Base-by-base conservation (phyloP, 37 sponge, comb jelly and placozoan genomes). In the Lycopodina hypogea region DNA sequence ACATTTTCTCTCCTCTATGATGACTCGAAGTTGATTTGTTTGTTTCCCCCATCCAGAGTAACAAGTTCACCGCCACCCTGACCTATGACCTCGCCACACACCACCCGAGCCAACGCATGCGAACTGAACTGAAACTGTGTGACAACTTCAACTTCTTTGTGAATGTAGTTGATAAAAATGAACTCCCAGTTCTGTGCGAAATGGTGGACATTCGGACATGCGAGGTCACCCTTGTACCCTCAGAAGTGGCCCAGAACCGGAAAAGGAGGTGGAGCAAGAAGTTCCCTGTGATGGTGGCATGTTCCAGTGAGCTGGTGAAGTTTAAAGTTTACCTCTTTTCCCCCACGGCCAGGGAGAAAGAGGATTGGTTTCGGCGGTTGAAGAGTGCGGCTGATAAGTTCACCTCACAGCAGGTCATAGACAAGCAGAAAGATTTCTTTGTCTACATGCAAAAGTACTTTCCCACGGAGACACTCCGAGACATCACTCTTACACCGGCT, bases 221-320 rank as follows among this genome's bases (percentile, higher is more conserved):
- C 32, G 57, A 35, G 38, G 50, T 91, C 9, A 48, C 35, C 28
- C 37, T 87, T 21, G 81, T 79, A 12, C 92, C 92, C 24, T 53
- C 74, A 9, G 87, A 86, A 21, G 84, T 91, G 34, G 87, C 87
- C 8, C 36, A 70, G 42, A 86, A 91, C 35, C 58, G 93, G 34
- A 94, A 87, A 68, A 68, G 89, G 39, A 74, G 91, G 12, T 94
- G 90, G 90, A 90, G 88, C 63, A 94, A 94, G 75, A 94, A 94
- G 75, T 94, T 76, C 56, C 94, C 94, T 24, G 84, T 94, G 15
- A 9, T 72, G 19, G 39, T 91, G 32, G 26, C 56, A 15, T 75
- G 60, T 38, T 15, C 56, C 4, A 22, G 29, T 6, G 58, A 45
- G 38, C 32, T 33, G 26, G 41, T 40, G 37, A 36, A 39, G 12